Evolutionary conservation across 2,888 invertebrate species (phyloP).

Genomic region (Parochlus steinenii): DNA sequence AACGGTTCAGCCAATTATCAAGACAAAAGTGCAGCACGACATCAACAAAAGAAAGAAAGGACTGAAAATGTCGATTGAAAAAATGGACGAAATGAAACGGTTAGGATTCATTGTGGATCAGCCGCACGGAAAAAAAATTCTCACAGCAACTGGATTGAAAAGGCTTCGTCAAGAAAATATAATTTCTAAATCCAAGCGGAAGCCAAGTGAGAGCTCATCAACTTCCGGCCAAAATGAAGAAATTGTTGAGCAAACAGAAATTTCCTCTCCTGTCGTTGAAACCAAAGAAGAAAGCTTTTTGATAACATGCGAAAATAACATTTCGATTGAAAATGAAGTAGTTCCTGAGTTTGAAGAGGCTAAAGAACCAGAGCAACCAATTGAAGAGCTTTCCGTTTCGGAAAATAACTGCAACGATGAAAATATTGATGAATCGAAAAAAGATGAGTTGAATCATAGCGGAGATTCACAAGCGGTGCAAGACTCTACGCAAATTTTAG

Average conservation of each 20-base stretch:
- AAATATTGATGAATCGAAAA: slow-evolving; percentile 14
- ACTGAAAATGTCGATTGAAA: slow-evolving; percentile 9
- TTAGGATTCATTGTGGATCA: slow-evolving; percentile 12
- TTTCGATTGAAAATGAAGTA: too few species aligned
- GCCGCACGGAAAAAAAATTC: slow-evolving; percentile 8
- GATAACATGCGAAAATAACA: too few species aligned
- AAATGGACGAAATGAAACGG: slow-evolving; percentile 12
- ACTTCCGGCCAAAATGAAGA: too few species aligned
- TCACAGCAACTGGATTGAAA: slow-evolving; percentile 12
- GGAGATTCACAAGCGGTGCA: slow-evolving; percentile 21
- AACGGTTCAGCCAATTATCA: too few species aligned
- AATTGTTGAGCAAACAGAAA: too few species aligned
- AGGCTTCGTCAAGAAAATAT: slow-evolving; percentile 7
- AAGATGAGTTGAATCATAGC: slow-evolving; percentile 12
- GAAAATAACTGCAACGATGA: slow-evolving; percentile 10
- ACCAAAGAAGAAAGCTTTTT: too few species aligned
- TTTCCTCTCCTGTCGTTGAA: too few species aligned
- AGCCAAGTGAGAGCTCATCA: too few species aligned
- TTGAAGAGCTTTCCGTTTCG: not conserved
- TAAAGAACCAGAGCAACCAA: slow-evolving; percentile 12
- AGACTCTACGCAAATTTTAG: slow-evolving; percentile 47
- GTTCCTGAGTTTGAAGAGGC: slow-evolving; percentile 5
- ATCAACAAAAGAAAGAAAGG: too few species aligned
- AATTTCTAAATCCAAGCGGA: too few species aligned
- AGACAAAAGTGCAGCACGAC: too few species aligned